These are phyloP conservation scores for Peucedramus taeniatus DNA, from an alignment of 2,113 vertebrate species.

Conservation along the genomic window DNA sequence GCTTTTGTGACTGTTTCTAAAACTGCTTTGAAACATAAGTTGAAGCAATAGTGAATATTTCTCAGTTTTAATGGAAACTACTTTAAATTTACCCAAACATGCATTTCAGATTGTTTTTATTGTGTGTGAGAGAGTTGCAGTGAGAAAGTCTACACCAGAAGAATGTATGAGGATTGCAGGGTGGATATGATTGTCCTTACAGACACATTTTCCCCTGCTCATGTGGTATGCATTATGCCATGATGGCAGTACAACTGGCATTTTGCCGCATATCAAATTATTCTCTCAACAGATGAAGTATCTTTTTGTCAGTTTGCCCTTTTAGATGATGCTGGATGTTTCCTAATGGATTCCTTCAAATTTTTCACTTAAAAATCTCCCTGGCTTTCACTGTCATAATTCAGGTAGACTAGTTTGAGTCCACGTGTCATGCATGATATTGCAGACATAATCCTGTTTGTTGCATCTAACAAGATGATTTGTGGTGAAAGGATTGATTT, in stretches of 20 bases:
- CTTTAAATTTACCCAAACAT: neutral
- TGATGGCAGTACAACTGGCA: neutral
- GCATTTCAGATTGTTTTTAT: neutral
- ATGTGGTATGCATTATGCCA: neutral
- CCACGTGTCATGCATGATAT: neutral
- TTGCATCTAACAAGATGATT: neutral
- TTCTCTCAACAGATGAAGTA: neutral
- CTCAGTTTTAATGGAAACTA: neutral
- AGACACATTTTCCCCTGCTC: neutral
- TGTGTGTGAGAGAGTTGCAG: neutral
- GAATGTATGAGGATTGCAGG: neutral
- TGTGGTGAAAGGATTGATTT: slow-evolving; percentile 41
- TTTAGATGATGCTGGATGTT: neutral
- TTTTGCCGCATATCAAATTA: neutral
- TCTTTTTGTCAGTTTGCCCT: neutral
- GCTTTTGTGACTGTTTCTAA: neutral
- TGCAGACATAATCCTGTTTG: slow-evolving; percentile 8
- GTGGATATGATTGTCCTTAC: neutral
- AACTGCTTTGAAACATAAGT: neutral
- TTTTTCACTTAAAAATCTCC: neutral
- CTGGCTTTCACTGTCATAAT: neutral
- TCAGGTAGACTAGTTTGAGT: neutral
- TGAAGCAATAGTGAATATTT: neutral
- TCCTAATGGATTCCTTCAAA: neutral
- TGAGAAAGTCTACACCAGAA: neutral